Percentiles rank a stretch among this genome's conserved stretches.
Evolutionary conservation across 2,888 invertebrate genomes (phyloP).

Genomic region (Pogonocherus hispidulus): DNA sequence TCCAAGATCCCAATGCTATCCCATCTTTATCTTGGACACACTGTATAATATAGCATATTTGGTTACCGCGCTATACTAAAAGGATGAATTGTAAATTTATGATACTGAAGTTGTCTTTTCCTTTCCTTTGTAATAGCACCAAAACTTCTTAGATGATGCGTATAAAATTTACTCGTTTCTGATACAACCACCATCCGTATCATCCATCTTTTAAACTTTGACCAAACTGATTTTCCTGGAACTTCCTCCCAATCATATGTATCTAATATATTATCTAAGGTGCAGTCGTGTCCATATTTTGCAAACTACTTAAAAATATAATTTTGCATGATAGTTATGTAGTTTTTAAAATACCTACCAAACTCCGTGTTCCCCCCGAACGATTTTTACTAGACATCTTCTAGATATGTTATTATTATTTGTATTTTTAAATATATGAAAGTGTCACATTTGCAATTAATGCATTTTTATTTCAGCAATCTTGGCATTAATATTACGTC

Average conservation of each 20-base stretch:
- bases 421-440: neutral
- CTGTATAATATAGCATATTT: slow-evolving; percentile 2
- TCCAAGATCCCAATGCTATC: too few relatives aligned
- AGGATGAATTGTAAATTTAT: slow-evolving; percentile 57
- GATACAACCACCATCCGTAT: slow-evolving; percentile 52
- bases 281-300: slow-evolving; percentile 55
- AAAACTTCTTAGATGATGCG: slow-evolving; percentile 58
- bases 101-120: slow-evolving; percentile 54
- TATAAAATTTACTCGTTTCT: slow-evolving; percentile 56
- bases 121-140: slow-evolving; percentile 58
- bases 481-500: neutral
- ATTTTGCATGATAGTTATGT: neutral
- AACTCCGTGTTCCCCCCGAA: neutral
- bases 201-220: slow-evolving; percentile 47
- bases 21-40: too few relatives aligned
- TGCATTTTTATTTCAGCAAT: neutral
- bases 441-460: neutral
- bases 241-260: slow-evolving; percentile 48
- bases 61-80: slow-evolving; percentile 56
- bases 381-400: neutral
- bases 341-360: slow-evolving; percentile 2
- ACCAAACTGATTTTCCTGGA: slow-evolving; percentile 35
- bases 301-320: slow-evolving; percentile 42
- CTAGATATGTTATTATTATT: neutral
- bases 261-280: slow-evolving; percentile 49